Evolutionary conservation across 1,140 invertebrate species (phyloP), one percentile per base, ranked within the genome.

Genomic region (Lordiphosa stackelbergi): DNA sequence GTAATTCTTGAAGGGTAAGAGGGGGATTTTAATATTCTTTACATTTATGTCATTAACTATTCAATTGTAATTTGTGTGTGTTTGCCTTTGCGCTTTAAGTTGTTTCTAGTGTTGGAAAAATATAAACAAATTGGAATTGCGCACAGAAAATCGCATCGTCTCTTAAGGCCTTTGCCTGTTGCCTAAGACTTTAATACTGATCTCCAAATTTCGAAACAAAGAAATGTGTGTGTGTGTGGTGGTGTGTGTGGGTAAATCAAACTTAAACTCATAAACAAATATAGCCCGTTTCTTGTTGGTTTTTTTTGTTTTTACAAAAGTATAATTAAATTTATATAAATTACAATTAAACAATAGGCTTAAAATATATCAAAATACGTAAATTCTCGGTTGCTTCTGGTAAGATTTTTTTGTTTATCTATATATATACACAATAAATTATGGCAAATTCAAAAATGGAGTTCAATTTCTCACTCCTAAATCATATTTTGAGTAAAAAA

Each of bases 171-270:
- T 19, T 19, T 40, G 65, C 65, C 66, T 58, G 22, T 74, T 71
- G 72, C 66, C 68, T 62, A 35, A 35, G 75, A 77, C 72, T 55
- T 74, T 81, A 81, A 81, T 81, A 81, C 75, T 81, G 77, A 75
- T 81, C 72, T 83, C 77, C 75, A 81, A 81, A 31, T 83, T 83
- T 81, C 51, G 52, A 81, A 81, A 63, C 53, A 70, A 69, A 69
- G 57, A 71, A 74, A 61, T 75, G 60, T 71, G 71, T 41, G 31
- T 60, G 53, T 65, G 34, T 60, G 12, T 12, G 42, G 31, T 9
- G n/a, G 53, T 65, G 34, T 60, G 12, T 12, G 42, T 45, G 12
- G n/a, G 22, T 19, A 45, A 45, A 61, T 45, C 55, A 56, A 61
- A 66, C 41, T 66, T 70, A 64, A 73, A 58, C 48, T 45, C 13